Percentiles rank a stretch among this genome's conserved stretches.
phyloP scores from a whole-genome alignment of 2,797 vertebrate genomes.

The Pterois miles region DNA sequence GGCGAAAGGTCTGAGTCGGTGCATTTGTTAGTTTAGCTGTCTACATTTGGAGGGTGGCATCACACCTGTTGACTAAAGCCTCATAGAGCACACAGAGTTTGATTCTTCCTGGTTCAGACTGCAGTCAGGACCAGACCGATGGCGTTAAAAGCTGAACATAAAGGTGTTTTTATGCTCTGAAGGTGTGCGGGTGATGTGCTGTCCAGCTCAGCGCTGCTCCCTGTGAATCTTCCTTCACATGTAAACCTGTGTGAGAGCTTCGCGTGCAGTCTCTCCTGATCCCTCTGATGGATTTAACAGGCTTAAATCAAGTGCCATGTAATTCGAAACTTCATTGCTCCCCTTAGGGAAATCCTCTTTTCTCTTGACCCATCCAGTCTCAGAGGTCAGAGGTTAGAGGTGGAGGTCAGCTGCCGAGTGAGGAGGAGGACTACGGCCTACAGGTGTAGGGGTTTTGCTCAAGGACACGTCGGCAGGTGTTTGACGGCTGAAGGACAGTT shows the following conservation, averaged over 20 bases:
- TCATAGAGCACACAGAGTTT: neutral
- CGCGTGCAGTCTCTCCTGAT: conserved; percentile 31
- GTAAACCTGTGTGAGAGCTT: conserved; percentile 30
- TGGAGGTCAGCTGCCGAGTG: conserved; percentile 18
- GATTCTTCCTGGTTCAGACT: neutral
- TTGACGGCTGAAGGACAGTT: neutral
- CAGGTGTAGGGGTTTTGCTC: neutral
- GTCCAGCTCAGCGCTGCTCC: neutral
- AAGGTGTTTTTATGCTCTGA: neutral
- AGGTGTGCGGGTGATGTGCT: neutral
- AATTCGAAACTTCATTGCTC: conserved; percentile 55
- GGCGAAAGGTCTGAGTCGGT: fast-evolving
- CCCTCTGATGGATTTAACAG: conserved; percentile 63
- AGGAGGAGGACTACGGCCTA: neutral
- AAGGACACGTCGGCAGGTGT: neutral
- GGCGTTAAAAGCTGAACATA: neutral
- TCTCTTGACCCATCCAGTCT: neutral
- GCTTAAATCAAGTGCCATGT: conserved; percentile 60
- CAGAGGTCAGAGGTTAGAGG: conserved; percentile 22
- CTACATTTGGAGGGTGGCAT: neutral
- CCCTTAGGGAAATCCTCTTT: conserved; percentile 49
- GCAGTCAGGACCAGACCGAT: neutral
- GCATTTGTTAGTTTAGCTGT: neutral
- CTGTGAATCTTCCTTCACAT: neutral
- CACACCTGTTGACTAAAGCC: neutral